Evolutionary conservation across 2,113 vertebrate genomes (phyloP), one percentile per base, ranked within the genome.

Genomic region (Erythrolamprus reginae): DNA sequence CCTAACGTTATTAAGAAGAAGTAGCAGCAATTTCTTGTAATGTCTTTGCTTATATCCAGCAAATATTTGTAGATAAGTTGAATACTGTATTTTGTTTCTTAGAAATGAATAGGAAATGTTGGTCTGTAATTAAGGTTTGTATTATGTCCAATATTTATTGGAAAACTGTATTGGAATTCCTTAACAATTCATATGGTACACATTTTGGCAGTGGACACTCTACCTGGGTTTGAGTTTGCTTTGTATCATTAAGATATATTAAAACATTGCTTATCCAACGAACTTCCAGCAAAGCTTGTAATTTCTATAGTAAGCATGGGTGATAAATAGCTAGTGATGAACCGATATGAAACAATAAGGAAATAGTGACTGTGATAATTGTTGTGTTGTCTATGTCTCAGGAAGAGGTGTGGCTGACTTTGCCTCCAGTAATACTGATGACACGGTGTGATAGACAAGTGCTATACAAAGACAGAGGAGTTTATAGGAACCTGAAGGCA

Each of bases 401-500:
- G 96, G 96, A 97, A 97, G 94, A 95, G 96, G 96, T 95, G 96
- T 96, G 95, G 94, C 95, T 96, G 94, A 95, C 95, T 97, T 97
- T 95, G 95, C 96, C 96, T 96, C 96, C 94, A 97, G 96, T 96
- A 96, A 97, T 97, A 97, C 95, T 96, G 96, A 97, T 97, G 96
- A 97, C 97, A 97, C 88, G 94, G 93, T 94, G 95, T 97, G 97
- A 97, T 97, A 97, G 97, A 96, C 96, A 97, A 97, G 95, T 95
- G 95, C 96, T 96, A 93, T 96, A 95, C 94, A 95, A 97, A 96
- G 96, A 94, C 94, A 93, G 94, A 95, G 93, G 96, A 97, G 97
- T 97, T 97, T 97, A 97, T 97, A 96, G 96, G 93, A 92, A 97
- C 96, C 97, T 97, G 96, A 97, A 97, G 97, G 97, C 96, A 96